Conservation (phyloP, 1,140 invertebrate genomes). For the Ceratoteleas bidentatus region DNA sequence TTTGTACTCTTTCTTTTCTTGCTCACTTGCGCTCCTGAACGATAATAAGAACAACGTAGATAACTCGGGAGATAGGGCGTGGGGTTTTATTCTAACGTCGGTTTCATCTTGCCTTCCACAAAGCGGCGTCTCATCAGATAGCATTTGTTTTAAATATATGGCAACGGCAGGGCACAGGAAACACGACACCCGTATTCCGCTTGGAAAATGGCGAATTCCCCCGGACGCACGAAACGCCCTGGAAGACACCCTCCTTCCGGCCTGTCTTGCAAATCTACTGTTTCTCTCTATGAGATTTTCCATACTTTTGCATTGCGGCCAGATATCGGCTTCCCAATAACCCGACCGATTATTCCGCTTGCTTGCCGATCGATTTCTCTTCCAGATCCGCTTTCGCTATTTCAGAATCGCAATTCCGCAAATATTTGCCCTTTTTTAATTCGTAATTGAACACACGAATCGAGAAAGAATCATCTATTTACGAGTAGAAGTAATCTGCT, state of each 20-base stretch:
- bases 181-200: slow-evolving; percentile 54
- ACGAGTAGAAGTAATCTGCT: too few relatives aligned
- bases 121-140: slow-evolving; percentile 80
- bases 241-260: slow-evolving; percentile 23
- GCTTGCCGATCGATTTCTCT: slow-evolving; percentile 62
- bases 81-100: slow-evolving; percentile 63
- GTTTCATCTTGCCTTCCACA: slow-evolving; percentile 78
- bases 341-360: slow-evolving; percentile 73
- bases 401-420: too few relatives aligned
- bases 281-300: slow-evolving; percentile 65
- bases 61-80: slow-evolving; percentile 57
- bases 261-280: slow-evolving; percentile 63
- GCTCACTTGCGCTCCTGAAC: slow-evolving; percentile 16
- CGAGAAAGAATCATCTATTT: too few relatives aligned
- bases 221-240: slow-evolving; percentile 3
- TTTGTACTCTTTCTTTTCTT: too few relatives aligned
- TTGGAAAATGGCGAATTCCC: slow-evolving; percentile 35
- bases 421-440: too few relatives aligned
- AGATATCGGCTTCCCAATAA: slow-evolving; percentile 82
- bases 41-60: slow-evolving; percentile 62
- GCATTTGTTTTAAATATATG: slow-evolving; percentile 82
- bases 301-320: slow-evolving; percentile 73
- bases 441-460: too few relatives aligned
- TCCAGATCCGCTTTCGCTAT: neutral
- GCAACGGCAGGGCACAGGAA: slow-evolving; percentile 32